phyloP scores from a whole-genome alignment of 2,113 vertebrate genomes.

The Tauraco erythrolophus region DNA sequence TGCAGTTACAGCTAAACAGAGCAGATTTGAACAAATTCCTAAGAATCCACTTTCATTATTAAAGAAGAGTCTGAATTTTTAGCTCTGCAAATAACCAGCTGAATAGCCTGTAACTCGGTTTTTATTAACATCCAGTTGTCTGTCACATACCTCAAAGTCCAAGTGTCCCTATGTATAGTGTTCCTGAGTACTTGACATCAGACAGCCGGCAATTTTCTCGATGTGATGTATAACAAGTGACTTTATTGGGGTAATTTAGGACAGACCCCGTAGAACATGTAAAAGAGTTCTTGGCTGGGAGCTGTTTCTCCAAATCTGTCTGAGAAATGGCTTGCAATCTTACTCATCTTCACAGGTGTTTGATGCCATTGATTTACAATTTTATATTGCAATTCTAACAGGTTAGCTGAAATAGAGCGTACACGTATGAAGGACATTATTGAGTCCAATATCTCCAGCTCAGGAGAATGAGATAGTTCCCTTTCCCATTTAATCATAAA shows the following conservation, averaged over 20 bases:
- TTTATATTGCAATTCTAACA: constrained; percentile 71
- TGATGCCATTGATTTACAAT: constrained; percentile 73
- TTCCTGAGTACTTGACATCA: constrained; percentile 53
- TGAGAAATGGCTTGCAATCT: constrained; percentile 69
- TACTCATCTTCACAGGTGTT: constrained; percentile 70
- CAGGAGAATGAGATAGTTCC: constrained; percentile 71
- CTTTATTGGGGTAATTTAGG: constrained; percentile 70
- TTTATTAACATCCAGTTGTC: constrained; percentile 57
- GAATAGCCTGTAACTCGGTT: constrained; percentile 24
- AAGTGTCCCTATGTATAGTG: constrained; percentile 14
- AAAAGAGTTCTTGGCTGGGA: constrained; percentile 60
- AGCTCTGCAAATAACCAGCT: constrained; percentile 30
- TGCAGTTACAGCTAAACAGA: constrained; percentile 5
- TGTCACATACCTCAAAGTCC: constrained; percentile 19
- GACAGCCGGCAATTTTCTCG: constrained; percentile 59
- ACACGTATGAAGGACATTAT: constrained; percentile 72
- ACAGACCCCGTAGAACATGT: constrained; percentile 56
- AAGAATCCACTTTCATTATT: not conserved
- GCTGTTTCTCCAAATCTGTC: constrained; percentile 69
- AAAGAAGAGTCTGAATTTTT: constrained; percentile 40
- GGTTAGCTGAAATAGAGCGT: constrained; percentile 75
- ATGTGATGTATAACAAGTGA: constrained; percentile 60
- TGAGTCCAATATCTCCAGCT: constrained; percentile 71
- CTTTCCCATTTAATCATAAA: constrained; percentile 75
- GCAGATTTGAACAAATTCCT: constrained; percentile 30